Percentiles rank a stretch among this genome's conserved stretches.
These are phyloP conservation scores for Capricornis sumatraensis DNA, from an alignment of 2,113 vertebrate species.

Conservation along the genomic window DNA sequence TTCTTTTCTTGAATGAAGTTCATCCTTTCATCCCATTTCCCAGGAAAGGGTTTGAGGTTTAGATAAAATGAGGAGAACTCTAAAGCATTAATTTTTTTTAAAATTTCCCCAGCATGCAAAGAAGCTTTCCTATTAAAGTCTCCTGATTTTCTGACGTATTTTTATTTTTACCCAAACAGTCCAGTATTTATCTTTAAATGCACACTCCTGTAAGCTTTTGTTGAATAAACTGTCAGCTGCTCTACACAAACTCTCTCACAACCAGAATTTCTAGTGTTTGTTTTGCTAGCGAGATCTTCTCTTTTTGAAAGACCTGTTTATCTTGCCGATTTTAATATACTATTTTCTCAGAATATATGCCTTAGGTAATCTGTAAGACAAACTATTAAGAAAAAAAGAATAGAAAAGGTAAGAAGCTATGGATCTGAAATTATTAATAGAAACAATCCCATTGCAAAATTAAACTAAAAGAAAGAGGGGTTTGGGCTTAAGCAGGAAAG, in stretches of 20 bases:
- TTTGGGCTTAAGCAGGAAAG: neutral
- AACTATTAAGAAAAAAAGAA: neutral
- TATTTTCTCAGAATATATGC: neutral
- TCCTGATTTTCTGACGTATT: neutral
- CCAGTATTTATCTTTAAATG: neutral
- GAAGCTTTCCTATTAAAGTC: neutral
- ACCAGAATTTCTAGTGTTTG: neutral
- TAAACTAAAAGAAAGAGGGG: neutral
- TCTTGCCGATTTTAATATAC: neutral
- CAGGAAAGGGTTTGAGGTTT: neutral
- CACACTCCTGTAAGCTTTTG: neutral
- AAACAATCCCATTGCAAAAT: slow-evolving; percentile 1
- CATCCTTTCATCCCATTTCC: neutral
- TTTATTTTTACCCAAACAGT: neutral
- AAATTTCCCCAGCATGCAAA: neutral
- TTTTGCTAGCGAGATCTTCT: neutral
- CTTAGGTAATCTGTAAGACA: slow-evolving; percentile 6
- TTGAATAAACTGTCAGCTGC: neutral
- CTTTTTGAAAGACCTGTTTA: neutral
- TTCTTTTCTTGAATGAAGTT: neutral
- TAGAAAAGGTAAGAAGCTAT: neutral
- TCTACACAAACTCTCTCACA: neutral
- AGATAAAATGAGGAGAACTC: neutral
- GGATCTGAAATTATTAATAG: slow-evolving; percentile 21
- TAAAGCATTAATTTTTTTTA: neutral